Evolutionary conservation across 2,113 vertebrate species (phyloP).

Genomic region (Phaetusa simplex): DNA sequence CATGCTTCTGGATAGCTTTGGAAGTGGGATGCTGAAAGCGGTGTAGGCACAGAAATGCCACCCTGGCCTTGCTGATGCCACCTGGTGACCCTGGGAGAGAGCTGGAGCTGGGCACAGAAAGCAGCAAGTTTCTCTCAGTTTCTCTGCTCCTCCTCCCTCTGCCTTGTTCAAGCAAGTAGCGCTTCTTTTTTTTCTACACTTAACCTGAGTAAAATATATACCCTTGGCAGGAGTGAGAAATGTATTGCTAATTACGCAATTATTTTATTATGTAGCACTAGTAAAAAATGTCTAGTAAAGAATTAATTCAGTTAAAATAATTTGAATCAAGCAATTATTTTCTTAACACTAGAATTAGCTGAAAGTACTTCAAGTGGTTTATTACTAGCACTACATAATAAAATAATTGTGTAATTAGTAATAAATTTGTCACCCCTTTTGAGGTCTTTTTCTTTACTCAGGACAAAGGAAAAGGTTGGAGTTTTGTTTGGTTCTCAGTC

Average conservation of each 20-base stretch:
- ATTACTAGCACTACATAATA: slow-evolving; percentile 75
- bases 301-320: slow-evolving; percentile 84
- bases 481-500: slow-evolving; percentile 20
- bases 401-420: slow-evolving; percentile 81
- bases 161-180: not conserved
- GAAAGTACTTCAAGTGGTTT: slow-evolving; percentile 79
- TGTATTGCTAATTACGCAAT: slow-evolving; percentile 78
- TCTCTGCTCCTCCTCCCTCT: not conserved
- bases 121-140: not conserved
- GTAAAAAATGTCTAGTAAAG: slow-evolving; percentile 80
- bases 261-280: slow-evolving; percentile 80
- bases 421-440: slow-evolving; percentile 78
- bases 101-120: not conserved
- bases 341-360: slow-evolving; percentile 80
- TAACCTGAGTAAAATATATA: slow-evolving; percentile 68
- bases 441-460: slow-evolving; percentile 60
- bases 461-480: slow-evolving; percentile 57
- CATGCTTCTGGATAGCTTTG: not conserved
- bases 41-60: accelerated
- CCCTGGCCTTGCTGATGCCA: not conserved
- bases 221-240: slow-evolving; percentile 76
- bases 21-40: not conserved
- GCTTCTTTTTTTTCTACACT: slow-evolving; percentile 14
- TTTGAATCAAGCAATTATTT: slow-evolving; percentile 85
- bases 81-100: not conserved